These are phyloP conservation scores for Macrostomum lignano DNA, from an alignment of 1,140 invertebrate species.

Conservation along the genomic window DNA sequence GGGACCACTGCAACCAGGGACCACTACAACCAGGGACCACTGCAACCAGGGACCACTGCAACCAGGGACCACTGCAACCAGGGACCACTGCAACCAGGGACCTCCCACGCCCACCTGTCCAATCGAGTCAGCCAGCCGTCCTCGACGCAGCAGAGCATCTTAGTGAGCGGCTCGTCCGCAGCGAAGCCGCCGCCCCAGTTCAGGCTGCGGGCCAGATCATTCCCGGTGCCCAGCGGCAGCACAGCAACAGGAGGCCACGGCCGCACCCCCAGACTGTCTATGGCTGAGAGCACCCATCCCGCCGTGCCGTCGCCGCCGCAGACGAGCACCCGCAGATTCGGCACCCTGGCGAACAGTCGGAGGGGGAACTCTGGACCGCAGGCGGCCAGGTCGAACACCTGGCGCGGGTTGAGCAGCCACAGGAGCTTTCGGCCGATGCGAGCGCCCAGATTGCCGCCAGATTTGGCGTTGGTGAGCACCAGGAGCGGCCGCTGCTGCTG, in stretches of 20 bases:
- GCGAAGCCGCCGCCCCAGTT: conserved; percentile 92
- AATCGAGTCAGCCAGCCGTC: conserved; percentile 62
- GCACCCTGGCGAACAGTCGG: not conserved
- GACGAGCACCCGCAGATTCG: conserved; percentile 5
- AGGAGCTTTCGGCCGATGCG: conserved; percentile 35
- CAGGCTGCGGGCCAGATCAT: conserved; percentile 67
- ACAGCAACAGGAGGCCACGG: conserved; percentile 56
- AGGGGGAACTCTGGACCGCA: no score
- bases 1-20: no score
- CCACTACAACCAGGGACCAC: no score
- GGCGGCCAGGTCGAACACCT: conserved; percentile 70
- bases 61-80: no score
- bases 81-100: no score
- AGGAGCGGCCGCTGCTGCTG: no score
- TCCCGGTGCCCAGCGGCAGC: conserved; percentile 75
- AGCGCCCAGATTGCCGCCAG: conserved; percentile 59
- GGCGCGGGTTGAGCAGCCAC: conserved; percentile 70
- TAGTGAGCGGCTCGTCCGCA: conserved; percentile 78
- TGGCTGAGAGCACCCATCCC: conserved; percentile 45
- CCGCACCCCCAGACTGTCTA: conserved; percentile 53
- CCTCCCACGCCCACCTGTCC: conserved; percentile 40
- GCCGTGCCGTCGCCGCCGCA: conserved; percentile 37
- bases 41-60: no score
- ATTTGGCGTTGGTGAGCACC: conserved; percentile 84
- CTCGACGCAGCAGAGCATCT: conserved; percentile 60